These are phyloP conservation scores for Argentina silus DNA, from an alignment of 2,797 vertebrate genomes.

Conservation along the genomic window DNA sequence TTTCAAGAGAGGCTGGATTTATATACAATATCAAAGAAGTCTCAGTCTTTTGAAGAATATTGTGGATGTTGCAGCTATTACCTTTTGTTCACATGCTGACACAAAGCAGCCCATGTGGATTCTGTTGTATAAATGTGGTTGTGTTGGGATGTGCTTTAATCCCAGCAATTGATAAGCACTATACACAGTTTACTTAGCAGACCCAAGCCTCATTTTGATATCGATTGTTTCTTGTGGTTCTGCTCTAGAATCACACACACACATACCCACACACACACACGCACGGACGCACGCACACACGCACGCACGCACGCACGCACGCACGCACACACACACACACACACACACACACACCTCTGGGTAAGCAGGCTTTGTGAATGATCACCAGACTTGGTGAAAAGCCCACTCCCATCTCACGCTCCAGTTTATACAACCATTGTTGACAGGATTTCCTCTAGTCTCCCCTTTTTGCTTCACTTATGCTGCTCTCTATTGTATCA, in stretches of 20 bases:
- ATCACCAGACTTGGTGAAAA: constrained; percentile 44
- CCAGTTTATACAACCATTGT: constrained; percentile 67
- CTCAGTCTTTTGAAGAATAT: background rate
- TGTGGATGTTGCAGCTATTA: background rate
- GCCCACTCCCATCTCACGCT: constrained; percentile 55
- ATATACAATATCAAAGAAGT: background rate
- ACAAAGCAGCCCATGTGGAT: no score
- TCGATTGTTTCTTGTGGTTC: no score
- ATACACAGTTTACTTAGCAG: no score
- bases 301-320: background rate
- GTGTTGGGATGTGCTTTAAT: no score
- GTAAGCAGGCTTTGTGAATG: constrained; percentile 53
- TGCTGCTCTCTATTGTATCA: constrained; percentile 37
- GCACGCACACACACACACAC: background rate
- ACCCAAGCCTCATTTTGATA: no score
- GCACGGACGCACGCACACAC: background rate
- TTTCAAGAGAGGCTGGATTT: background rate
- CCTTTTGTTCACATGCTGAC: background rate
- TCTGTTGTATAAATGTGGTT: no score
- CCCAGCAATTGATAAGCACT: no score
- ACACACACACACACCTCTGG: constrained; percentile 34
- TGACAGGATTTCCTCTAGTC: constrained; percentile 73
- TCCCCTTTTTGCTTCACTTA: constrained; percentile 38
- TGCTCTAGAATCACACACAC: background rate
- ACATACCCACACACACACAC: background rate